These are phyloP conservation scores for Mythimna ferrago DNA, from an alignment of 2,888 invertebrate genomes.

Conservation along the genomic window DNA sequence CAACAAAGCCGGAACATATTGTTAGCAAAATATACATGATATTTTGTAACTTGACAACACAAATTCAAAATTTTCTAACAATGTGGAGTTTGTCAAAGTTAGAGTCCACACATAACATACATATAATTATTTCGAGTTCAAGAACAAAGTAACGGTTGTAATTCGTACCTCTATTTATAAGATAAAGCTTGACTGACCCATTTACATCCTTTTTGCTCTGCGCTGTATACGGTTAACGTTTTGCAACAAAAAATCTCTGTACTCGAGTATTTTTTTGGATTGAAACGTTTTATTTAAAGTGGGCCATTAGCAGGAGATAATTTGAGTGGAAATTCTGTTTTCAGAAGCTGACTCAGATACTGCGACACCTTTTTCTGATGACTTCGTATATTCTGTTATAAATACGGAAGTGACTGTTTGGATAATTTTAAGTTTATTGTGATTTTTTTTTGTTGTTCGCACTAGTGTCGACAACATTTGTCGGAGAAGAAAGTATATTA, in stretches of 20 bases:
- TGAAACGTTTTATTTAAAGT: conserved; percentile 42
- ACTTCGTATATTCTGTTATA: conserved; percentile 1
- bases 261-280: conserved; percentile 39
- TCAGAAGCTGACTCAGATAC: conserved; percentile 3
- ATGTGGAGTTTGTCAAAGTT: conserved; percentile 42
- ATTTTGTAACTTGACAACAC: conserved; percentile 41
- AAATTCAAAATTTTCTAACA: conserved; percentile 40
- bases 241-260: conserved; percentile 28
- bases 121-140: conserved; percentile 36
- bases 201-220: conserved; percentile 41
- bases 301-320: conserved; percentile 28
- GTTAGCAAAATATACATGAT: conserved; percentile 33
- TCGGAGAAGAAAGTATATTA: neutral
- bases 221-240: conserved; percentile 1
- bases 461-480: neutral
- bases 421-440: neutral
- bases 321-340: conserved; percentile 34
- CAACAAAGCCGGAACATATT: conserved; percentile 43
- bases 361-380: neutral
- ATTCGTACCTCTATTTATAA: conserved; percentile 36
- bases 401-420: neutral
- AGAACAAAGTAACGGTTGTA: conserved; percentile 44
- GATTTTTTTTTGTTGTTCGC: no score
- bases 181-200: conserved; percentile 44
- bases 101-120: conserved; percentile 29